Conservation (phyloP, 2,888 invertebrate species). For the Rapana venosa region DNA sequence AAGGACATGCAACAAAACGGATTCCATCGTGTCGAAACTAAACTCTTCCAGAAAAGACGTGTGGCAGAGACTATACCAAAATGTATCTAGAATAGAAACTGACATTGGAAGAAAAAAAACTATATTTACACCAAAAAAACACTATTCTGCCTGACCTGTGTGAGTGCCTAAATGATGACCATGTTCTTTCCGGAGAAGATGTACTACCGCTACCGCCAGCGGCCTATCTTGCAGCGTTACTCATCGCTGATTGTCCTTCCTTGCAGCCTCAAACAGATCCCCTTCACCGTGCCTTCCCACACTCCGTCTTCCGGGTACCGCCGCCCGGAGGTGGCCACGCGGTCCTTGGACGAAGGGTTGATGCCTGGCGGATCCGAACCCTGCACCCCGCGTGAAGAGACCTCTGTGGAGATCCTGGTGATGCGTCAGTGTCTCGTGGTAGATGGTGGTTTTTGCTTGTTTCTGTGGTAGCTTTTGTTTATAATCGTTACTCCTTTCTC, state of each 20-base stretch:
- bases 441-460: background rate
- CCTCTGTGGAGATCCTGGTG: conserved; percentile 74
- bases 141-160: too few species aligned
- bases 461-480: background rate
- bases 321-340: conserved; percentile 47
- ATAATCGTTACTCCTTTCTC: background rate
- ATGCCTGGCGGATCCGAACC: conserved; percentile 59
- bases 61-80: too few species aligned
- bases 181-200: conserved; percentile 44
- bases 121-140: too few species aligned
- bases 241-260: conserved; percentile 72
- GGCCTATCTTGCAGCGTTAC: conserved; percentile 56
- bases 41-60: too few species aligned
- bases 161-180: background rate
- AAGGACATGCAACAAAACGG: too few species aligned
- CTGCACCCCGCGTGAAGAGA: conserved; percentile 67
- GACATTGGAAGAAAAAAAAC: too few species aligned
- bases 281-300: conserved; percentile 74
- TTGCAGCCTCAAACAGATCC: conserved; percentile 74
- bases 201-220: conserved; percentile 37
- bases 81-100: too few species aligned
- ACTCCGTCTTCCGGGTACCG: conserved; percentile 54
- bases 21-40: too few species aligned
- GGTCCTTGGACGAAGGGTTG: conserved; percentile 55
- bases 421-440: conserved; percentile 35